Percentiles rank a stretch among this genome's conserved stretches.
phyloP scores from a whole-genome alignment of 2,888 invertebrate species.

The Archips crataeganus region DNA sequence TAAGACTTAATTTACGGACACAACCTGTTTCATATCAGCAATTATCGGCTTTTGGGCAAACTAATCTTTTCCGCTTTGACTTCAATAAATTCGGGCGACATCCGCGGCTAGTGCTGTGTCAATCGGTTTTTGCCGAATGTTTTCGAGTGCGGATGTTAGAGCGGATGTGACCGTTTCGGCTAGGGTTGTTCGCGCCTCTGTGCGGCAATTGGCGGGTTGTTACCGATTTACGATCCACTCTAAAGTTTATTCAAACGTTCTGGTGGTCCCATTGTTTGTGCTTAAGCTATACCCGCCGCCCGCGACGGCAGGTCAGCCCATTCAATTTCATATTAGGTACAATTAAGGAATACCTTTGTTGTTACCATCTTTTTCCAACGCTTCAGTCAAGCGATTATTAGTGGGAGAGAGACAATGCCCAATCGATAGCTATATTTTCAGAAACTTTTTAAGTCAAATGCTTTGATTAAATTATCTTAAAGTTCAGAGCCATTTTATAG shows the following conservation, averaged over 20 bases:
- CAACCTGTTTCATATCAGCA: conserved; percentile 29
- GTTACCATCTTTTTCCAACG: conserved; percentile 15
- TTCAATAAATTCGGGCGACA: conserved; percentile 28
- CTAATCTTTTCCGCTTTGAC: conserved; percentile 21
- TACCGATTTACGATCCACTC: conserved; percentile 82
- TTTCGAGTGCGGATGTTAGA: conserved; percentile 83
- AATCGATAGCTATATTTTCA: conserved; percentile 9
- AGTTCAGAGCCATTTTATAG: conserved; percentile 53
- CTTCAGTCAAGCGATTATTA: conserved; percentile 12
- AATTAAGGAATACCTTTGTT: neutral
- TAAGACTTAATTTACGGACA: conserved; percentile 8
- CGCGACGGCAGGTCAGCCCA: conserved; percentile 35
- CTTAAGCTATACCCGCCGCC: conserved; percentile 35
- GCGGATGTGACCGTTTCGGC: conserved; percentile 77
- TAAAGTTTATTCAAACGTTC: conserved; percentile 77
- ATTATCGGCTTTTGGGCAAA: conserved; percentile 22
- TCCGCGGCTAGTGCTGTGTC: conserved; percentile 29
- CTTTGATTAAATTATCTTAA: neutral
- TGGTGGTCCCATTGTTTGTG: conserved; percentile 83
- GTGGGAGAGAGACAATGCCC: conserved; percentile 9
- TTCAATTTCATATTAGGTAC: conserved; percentile 32
- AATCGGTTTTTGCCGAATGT: conserved; percentile 50
- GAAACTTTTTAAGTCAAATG: conserved; percentile 10
- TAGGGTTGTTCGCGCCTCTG: conserved; percentile 80
- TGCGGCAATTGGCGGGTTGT: conserved; percentile 82